Base-by-base conservation (phyloP, 1,140 invertebrate genomes). In the Pentalonia nigronervosa region DNA sequence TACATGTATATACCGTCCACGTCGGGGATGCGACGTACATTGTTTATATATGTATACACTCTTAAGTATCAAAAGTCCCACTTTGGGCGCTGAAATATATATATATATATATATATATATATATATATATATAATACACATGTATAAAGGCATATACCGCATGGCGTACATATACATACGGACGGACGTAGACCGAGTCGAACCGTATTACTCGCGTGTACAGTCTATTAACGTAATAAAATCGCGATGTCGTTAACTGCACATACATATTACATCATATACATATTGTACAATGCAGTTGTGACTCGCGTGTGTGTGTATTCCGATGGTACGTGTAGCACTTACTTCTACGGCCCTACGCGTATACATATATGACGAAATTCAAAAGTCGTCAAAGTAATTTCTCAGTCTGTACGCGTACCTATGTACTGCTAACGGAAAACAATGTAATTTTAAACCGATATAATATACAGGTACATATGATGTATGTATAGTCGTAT, bases 331-430 rank as follows among this genome's bases (percentile, higher is more conserved):
- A 7, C 48, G 23, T 48, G 17, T 30, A 25, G 36, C 21, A 41
- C 36, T 41, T 41, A 25, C 21, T 14, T 45, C 83, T 87, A 47
- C 47, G 84, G 34, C 6, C 45, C 4, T n/a, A 47, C 45, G 0
- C 30, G 7, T n/a, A 9, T n/a, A 87, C n/a, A 84, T 45, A 36
- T 45, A 45, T 45, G 45, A 30, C 45, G 45, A 84, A 47, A 47
- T 87, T 87, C 84, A 87, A 47, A 87, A 47, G 45, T 87, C 84
- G 45, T 87, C 84, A 41, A 84, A 45, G 83, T 84, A 84, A 84
- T 84, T 84, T 84, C 83, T 45, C 36, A 84, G 83, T 84, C 83
- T 36, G 83, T 9, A 1, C 34, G 83, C 23, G 36, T 83, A 83
- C 21, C 17, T 45, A 30, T 81, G 3, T 41, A 25, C 41, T 84